These are phyloP conservation scores for Loris lydekkerianus DNA, from an alignment of 2,797 vertebrate species.

Conservation along the genomic window DNA sequence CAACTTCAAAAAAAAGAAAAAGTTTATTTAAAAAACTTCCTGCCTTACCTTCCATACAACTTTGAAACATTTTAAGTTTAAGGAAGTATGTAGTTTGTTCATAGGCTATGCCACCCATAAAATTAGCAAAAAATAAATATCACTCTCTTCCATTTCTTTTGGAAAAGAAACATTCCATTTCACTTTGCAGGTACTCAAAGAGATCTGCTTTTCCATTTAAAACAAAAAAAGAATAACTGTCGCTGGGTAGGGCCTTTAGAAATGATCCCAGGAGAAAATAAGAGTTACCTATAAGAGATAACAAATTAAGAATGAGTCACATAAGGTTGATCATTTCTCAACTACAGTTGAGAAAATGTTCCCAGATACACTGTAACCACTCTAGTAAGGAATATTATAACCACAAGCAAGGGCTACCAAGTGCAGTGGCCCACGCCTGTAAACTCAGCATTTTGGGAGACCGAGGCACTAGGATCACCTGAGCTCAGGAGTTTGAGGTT, in stretches of 20 bases:
- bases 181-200: background rate
- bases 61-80: background rate
- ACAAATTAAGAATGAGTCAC: background rate
- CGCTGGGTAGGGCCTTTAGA: background rate
- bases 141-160: slow-evolving; percentile 40
- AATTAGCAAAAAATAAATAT: slow-evolving; percentile 52
- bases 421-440: too few relatives aligned
- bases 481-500: too few relatives aligned
- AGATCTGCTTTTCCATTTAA: background rate
- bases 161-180: slow-evolving; percentile 18
- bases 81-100: background rate
- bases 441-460: too few relatives aligned
- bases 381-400: background rate
- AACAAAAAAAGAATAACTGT: background rate
- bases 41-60: background rate
- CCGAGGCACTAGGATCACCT: too few relatives aligned
- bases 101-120: background rate
- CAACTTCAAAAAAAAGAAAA: background rate
- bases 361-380: background rate
- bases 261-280: background rate
- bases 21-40: background rate
- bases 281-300: background rate
- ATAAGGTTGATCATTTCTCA: background rate
- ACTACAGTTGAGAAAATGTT: background rate
- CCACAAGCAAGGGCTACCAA: too few relatives aligned